Evolutionary conservation across 2,888 invertebrate genomes (phyloP), one percentile per base, ranked within the genome.

Genomic region (Drosophila multiciliata): DNA sequence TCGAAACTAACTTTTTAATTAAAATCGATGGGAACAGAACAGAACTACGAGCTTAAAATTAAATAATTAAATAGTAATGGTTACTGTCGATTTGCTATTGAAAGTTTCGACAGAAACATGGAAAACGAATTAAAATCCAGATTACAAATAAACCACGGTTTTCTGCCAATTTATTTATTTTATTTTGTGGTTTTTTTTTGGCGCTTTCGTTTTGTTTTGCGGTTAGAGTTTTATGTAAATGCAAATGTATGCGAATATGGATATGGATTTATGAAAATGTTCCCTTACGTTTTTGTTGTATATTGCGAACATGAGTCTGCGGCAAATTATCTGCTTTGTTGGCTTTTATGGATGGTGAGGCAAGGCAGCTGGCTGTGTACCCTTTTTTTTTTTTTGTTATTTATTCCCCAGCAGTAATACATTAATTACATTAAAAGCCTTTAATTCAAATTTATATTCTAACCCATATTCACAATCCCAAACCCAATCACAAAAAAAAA

Each of bases 351-450:
- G 49, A 15, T 49, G 58, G 49, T 48, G 52, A 49, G 65, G 26
- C 23, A 23, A 35, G 66, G 73, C 63, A 79, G 68, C 67, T 78
- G 78, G 45, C 36, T 36, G 36, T 12, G 35, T 5, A 12, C 35
- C 12, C 7, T 45, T 70, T 70, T 77, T 70, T 61, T 58, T 63
- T 66, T 67, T 70, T 66, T 75, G 61, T 23, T 23, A 63, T 60
- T 59, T 69, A 74, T 67, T 65, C 65, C 45, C 66, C 64, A 50
- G 26, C 36, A 42, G 49, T 54, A 64, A 74, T 74, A 73, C 42
- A 62, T 58, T 64, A 62, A 52, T 73, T 53, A 62, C 69, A 73
- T 73, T 65, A 63, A 68, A 55, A 78, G 65, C 42, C 50, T 64
- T 33, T 61, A 40, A 66, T 77, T 55, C 59, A 77, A 72, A 72